Evolutionary conservation across 2,797 vertebrate species (phyloP).

Genomic region (Otus scops): DNA sequence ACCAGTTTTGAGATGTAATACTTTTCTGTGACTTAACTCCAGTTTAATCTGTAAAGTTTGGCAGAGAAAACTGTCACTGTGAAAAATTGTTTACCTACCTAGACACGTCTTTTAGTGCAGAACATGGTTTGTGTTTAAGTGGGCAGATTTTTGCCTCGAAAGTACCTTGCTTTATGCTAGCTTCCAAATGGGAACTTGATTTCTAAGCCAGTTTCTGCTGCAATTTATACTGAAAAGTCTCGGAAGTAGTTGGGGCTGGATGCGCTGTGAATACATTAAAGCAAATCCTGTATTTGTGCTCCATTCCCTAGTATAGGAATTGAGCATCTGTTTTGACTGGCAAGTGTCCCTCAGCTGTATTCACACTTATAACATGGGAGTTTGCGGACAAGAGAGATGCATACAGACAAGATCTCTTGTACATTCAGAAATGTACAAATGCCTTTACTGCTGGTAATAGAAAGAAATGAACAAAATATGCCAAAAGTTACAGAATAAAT

Average conservation of each 20-base stretch:
- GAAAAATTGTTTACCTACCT: background rate
- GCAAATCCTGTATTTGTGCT: background rate
- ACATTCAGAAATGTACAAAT: background rate
- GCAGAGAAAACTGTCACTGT: background rate
- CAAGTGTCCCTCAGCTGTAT: slow-evolving; percentile 42
- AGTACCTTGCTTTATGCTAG: background rate
- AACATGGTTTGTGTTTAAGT: background rate
- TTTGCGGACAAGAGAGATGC: background rate
- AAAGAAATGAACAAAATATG: background rate
- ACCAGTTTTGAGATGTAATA: background rate
- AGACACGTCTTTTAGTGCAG: background rate
- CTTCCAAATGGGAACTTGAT: background rate
- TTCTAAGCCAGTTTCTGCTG: background rate
- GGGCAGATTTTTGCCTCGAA: background rate
- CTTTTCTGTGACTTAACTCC: background rate
- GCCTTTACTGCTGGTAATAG: background rate
- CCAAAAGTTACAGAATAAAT: background rate
- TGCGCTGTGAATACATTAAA: background rate
- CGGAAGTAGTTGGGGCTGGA: background rate
- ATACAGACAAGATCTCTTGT: background rate
- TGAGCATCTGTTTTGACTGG: slow-evolving; percentile 40
- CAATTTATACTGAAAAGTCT: background rate
- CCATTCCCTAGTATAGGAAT: background rate
- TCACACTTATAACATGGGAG: background rate
- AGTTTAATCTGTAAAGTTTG: background rate